Evolutionary conservation across 2,888 invertebrate genomes (phyloP).

Genomic region (Timema podura): DNA sequence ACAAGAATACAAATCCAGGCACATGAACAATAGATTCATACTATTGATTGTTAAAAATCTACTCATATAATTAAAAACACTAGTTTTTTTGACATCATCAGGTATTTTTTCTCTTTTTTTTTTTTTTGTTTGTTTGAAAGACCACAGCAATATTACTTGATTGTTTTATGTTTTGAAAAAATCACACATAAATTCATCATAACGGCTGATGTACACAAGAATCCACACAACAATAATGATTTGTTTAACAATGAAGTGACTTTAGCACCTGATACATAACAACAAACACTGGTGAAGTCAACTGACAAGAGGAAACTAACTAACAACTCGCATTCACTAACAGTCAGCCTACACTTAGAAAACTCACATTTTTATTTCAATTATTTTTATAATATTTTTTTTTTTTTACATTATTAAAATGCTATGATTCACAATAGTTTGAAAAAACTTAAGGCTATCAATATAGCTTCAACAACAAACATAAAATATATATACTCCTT

Average conservation of each 20-base stretch:
- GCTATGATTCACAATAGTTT: constrained; percentile 30
- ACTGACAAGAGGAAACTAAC: constrained; percentile 33
- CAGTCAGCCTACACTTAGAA: constrained; percentile 26
- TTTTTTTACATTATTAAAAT: constrained; percentile 29
- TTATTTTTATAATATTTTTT: constrained; percentile 24
- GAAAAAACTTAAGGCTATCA: constrained; percentile 28
- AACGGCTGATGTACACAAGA: constrained; percentile 32
- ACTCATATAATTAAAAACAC: constrained; percentile 33
- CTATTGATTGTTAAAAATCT: constrained; percentile 35
- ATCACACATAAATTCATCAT: constrained; percentile 32
- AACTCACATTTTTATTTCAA: constrained; percentile 7
- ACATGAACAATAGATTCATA: constrained; percentile 35
- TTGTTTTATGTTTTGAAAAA: constrained; percentile 33
- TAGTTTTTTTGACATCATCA: constrained; percentile 32
- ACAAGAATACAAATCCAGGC: constrained; percentile 34
- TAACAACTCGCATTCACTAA: constrained; percentile 28
- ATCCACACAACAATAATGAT: constrained; percentile 34
- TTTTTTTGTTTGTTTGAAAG: constrained; percentile 32
- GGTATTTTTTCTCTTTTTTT: constrained; percentile 30
- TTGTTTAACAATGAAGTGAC: constrained; percentile 33
- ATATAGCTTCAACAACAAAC: constrained; percentile 32
- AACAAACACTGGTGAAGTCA: constrained; percentile 33
- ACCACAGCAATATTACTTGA: constrained; percentile 35
- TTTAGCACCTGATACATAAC: constrained; percentile 34
- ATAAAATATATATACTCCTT: constrained; percentile 32